These are phyloP conservation scores for Cryptoleucopteryx plumbea DNA, from an alignment of 2,113 vertebrate genomes.

Conservation along the genomic window DNA sequence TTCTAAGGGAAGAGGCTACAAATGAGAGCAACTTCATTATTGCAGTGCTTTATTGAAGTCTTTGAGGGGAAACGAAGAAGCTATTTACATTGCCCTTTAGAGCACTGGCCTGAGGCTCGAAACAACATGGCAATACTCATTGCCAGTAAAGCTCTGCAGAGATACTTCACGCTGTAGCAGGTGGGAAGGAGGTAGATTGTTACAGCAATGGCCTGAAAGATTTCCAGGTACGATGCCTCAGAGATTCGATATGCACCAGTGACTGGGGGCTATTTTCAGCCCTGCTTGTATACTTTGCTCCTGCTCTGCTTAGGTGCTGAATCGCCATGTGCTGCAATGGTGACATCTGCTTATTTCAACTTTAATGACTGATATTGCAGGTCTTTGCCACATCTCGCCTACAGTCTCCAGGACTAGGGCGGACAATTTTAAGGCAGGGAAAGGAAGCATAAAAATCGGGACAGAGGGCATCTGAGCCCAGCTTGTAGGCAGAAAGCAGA, in stretches of 20 bases:
- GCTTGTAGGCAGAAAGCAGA: neutral
- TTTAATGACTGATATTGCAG: neutral
- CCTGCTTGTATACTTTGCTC: neutral
- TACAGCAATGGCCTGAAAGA: neutral
- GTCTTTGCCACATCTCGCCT: neutral
- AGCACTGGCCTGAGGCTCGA: neutral
- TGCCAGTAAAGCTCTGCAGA: neutral
- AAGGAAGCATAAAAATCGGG: neutral
- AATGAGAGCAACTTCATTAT: neutral
- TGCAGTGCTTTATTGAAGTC: neutral
- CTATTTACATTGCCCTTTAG: neutral
- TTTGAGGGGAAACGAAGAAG: conserved; percentile 8
- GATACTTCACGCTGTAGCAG: neutral
- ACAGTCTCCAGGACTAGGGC: neutral
- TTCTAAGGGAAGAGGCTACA: neutral
- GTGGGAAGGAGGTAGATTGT: neutral
- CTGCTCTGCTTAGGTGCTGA: neutral
- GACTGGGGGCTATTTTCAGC: neutral
- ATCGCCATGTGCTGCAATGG: neutral
- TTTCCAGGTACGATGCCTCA: neutral
- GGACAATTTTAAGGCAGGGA: neutral
- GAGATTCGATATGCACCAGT: neutral
- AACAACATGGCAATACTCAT: neutral
- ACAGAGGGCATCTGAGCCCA: neutral
- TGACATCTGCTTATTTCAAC: neutral